A percentile compares a stretch with the other conserved stretches of the same genome.
These are phyloP conservation scores for Priocnemis perturbator DNA, from an alignment of 2,888 invertebrate species.

Conservation along the genomic window DNA sequence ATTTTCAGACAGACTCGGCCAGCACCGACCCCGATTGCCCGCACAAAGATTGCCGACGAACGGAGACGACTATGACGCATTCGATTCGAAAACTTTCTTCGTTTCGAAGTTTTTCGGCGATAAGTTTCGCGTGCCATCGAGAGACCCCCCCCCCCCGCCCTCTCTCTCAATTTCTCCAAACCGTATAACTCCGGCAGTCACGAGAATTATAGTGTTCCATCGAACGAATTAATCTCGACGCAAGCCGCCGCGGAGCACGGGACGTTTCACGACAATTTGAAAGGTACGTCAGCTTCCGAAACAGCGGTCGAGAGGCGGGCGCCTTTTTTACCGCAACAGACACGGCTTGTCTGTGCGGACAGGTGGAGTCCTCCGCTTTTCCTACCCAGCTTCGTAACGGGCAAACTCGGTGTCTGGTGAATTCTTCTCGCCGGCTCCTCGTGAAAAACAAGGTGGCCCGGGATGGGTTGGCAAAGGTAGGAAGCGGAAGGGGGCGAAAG, in stretches of 20 bases:
- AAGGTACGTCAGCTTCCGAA: no score
- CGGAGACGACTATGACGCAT: conserved; percentile 37
- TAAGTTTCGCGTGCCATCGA: conserved; percentile 52
- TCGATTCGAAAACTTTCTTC: conserved; percentile 51
- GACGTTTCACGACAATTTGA: no score
- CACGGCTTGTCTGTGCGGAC: no score
- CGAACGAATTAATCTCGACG: no score
- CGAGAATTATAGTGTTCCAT: no score
- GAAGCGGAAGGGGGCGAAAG: background rate
- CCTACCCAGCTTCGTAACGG: conserved; percentile 35
- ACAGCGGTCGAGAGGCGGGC: background rate
- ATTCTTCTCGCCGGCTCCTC: conserved; percentile 29
- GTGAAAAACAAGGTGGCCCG: conserved; percentile 18
- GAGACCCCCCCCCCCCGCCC: conserved; percentile 15
- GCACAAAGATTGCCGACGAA: background rate
- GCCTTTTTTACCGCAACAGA: background rate
- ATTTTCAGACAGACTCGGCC: no score
- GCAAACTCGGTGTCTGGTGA: conserved; percentile 42
- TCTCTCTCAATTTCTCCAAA: no score
- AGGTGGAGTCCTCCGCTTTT: conserved; percentile 23
- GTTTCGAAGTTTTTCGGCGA: conserved; percentile 41
- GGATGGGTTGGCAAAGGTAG: conserved; percentile 20
- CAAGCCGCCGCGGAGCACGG: no score
- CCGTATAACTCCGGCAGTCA: no score
- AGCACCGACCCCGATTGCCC: no score